Evolutionary conservation across 2,113 vertebrate species (phyloP).

Genomic region (Stigmatopora argus): DNA sequence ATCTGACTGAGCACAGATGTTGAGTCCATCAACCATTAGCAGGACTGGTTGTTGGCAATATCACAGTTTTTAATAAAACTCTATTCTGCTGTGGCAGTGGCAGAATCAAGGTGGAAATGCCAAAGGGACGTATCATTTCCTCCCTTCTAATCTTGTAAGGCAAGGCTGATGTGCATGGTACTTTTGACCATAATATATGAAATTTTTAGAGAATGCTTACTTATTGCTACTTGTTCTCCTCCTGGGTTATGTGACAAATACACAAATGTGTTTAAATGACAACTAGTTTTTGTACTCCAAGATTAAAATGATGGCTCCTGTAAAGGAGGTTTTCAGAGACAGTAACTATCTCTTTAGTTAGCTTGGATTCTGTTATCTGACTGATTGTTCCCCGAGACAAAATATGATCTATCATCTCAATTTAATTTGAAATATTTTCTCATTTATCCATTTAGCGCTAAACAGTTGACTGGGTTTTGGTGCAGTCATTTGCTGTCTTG

Average conservation of each 20-base stretch:
- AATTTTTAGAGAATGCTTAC: constrained; percentile 1
- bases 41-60: background rate
- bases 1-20: background rate
- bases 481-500: background rate
- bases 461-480: background rate
- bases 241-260: background rate
- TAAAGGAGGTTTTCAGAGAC: background rate
- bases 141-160: constrained; percentile 40
- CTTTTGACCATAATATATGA: constrained; percentile 30
- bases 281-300: background rate
- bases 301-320: background rate
- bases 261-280: constrained; percentile 6
- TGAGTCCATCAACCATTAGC: background rate
- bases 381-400: background rate
- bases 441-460: background rate
- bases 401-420: background rate
- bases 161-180: constrained; percentile 35
- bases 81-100: constrained; percentile 19
- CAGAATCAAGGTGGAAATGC: constrained; percentile 62
- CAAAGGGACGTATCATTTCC: constrained; percentile 62
- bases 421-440: background rate
- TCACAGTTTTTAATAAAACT: constrained; percentile 7
- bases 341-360: background rate
- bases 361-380: background rate
- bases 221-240: background rate